phyloP scores from a whole-genome alignment of 1,140 invertebrate genomes.

The Eufriesea mexicana region DNA sequence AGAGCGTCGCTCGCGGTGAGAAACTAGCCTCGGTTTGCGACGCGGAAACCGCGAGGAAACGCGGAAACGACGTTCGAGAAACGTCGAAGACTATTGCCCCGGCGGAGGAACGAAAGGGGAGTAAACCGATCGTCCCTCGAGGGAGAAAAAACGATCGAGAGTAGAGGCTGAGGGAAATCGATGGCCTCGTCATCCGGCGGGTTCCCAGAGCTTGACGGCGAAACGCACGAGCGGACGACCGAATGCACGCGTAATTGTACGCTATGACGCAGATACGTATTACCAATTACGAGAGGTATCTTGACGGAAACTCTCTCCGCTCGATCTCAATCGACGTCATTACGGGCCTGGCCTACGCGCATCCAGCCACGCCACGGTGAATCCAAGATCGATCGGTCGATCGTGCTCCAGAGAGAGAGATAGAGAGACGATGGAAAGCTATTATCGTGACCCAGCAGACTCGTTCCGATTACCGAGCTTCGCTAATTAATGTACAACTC shows the following conservation, averaged over 20 bases:
- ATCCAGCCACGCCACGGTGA: conserved; percentile 6
- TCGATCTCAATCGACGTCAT: conserved; percentile 63
- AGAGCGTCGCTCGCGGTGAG: not conserved
- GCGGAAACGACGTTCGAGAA: not conserved
- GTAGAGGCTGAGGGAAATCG: not conserved
- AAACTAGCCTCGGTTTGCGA: not conserved
- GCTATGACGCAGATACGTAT: conserved; percentile 24
- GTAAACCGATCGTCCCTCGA: not conserved
- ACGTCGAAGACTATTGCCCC: not conserved
- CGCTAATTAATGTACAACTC: conserved; percentile 60
- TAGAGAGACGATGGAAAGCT: conserved; percentile 44
- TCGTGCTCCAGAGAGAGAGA: conserved; percentile 10
- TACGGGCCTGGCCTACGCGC: conserved; percentile 44
- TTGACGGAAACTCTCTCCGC: conserved; percentile 42
- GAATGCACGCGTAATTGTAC: conserved; percentile 26
- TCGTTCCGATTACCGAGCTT: conserved; percentile 55
- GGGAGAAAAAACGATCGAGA: not conserved
- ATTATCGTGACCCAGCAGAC: conserved; percentile 46
- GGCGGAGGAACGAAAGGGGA: not conserved
- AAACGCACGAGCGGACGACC: conserved; percentile 14
- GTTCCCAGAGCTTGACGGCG: not conserved
- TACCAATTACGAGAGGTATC: conserved; percentile 44
- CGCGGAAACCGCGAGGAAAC: too few relatives aligned
- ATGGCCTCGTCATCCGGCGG: not conserved
- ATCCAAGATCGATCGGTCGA: conserved; percentile 44